Evolutionary conservation across 2,888 invertebrate genomes (phyloP).

Genomic region (Oligia latruncula): DNA sequence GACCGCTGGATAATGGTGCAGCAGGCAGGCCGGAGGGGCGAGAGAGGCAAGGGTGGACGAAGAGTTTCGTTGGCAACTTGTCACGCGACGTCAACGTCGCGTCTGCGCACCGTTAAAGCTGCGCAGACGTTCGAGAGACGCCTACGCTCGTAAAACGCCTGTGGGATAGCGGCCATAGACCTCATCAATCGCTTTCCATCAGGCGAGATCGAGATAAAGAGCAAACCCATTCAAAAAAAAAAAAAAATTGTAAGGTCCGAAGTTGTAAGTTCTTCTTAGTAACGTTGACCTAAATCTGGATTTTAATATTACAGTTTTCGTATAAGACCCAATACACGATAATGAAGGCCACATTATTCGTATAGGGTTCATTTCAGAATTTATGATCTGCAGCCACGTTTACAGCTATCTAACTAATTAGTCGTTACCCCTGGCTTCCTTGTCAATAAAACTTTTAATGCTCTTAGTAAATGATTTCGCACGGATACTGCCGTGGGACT

Average conservation of each 20-base stretch:
- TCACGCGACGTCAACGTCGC: too few relatives aligned
- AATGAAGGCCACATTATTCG: neutral
- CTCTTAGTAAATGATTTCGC: slow-evolving; percentile 48
- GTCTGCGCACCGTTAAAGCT: too few relatives aligned
- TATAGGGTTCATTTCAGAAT: neutral
- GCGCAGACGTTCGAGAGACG: too few relatives aligned
- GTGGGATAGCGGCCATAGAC: neutral
- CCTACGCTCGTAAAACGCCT: too few relatives aligned
- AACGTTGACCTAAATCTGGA: neutral
- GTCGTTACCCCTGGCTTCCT: slow-evolving; percentile 28
- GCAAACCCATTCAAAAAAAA: rapidly evolving
- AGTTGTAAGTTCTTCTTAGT: neutral
- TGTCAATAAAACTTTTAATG: slow-evolving; percentile 33
- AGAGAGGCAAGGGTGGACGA: too few relatives aligned
- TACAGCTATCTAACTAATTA: slow-evolving; percentile 21
- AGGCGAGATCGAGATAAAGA: neutral
- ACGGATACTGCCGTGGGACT: slow-evolving; percentile 54
- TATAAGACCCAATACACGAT: neutral
- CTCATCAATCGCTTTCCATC: neutral
- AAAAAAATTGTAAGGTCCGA: too few relatives aligned
- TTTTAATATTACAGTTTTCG: neutral
- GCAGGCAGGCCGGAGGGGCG: too few relatives aligned
- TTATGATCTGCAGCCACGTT: neutral
- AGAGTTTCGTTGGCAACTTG: too few relatives aligned
- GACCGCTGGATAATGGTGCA: too few relatives aligned